Percentiles rank a stretch among this genome's conserved stretches.
phyloP scores from a whole-genome alignment of 2,797 vertebrate genomes.

The Borostomias antarcticus region DNA sequence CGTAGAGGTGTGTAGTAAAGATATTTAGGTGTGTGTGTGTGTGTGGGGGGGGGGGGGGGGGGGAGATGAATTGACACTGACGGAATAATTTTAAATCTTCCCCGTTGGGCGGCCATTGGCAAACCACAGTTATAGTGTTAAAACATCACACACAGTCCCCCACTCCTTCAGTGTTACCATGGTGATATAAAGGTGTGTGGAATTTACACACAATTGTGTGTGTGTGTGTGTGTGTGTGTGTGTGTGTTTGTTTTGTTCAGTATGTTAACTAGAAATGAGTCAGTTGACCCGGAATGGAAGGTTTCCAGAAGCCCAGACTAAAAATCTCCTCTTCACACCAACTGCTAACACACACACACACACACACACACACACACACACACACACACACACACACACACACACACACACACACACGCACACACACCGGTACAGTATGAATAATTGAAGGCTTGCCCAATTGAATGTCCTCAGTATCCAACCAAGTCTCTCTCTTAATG shows the following conservation, averaged over 20 bases:
- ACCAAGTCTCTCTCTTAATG: background rate
- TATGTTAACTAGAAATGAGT: slow-evolving; percentile 31
- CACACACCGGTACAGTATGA: background rate
- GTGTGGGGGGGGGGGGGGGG: too few species aligned
- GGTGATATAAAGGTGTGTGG: too few species aligned
- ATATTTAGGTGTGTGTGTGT: too few species aligned
- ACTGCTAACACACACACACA: background rate
- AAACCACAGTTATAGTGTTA: too few species aligned
- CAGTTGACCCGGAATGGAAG: slow-evolving; percentile 19
- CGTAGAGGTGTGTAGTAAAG: too few species aligned
- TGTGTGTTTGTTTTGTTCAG: background rate
- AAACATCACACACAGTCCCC: too few species aligned
- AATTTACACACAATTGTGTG: too few species aligned
- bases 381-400: background rate
- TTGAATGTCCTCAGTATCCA: background rate
- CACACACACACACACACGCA: background rate
- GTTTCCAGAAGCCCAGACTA: background rate
- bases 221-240: background rate
- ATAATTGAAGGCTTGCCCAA: background rate
- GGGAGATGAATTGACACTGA: too few species aligned
- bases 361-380: background rate
- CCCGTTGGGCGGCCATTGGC: too few species aligned
- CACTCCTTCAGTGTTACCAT: too few species aligned
- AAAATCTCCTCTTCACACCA: too few species aligned
- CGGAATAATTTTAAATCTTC: too few species aligned